A percentile compares a stretch with the other conserved stretches of the same genome.
These are phyloP conservation scores for Drosophila merina DNA, from an alignment of 2,888 invertebrate species.

Conservation along the genomic window DNA sequence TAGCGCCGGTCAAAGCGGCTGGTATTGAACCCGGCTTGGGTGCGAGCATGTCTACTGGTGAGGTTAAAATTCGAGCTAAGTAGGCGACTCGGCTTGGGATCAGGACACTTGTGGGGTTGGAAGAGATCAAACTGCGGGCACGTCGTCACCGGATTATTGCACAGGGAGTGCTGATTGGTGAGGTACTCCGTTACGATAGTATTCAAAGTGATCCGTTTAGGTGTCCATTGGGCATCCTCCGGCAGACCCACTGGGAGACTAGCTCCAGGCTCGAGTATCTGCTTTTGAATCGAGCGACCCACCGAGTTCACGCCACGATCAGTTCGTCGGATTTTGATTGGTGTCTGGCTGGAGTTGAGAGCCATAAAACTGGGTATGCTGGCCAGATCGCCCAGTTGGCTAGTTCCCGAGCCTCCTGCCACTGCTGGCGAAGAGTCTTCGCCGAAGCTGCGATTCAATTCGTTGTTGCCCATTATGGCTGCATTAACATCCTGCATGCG, in stretches of 20 bases:
- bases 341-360: slow-evolving; percentile 55
- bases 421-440: slow-evolving; percentile 46
- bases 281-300: slow-evolving; percentile 85
- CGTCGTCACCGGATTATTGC: slow-evolving; percentile 98
- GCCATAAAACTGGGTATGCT: slow-evolving; percentile 58
- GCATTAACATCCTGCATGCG: slow-evolving; percentile 82
- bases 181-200: slow-evolving; percentile 98
- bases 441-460: slow-evolving; percentile 35
- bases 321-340: slow-evolving; percentile 64
- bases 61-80: slow-evolving; percentile 87
- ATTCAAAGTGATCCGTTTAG: slow-evolving; percentile 90
- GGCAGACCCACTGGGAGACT: slow-evolving; percentile 29
- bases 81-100: slow-evolving; percentile 87
- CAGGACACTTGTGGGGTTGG: slow-evolving; percentile 98
- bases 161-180: slow-evolving; percentile 98
- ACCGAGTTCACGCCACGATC: slow-evolving; percentile 54
- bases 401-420: slow-evolving; percentile 10
- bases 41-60: slow-evolving; percentile 86
- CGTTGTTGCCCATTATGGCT: slow-evolving; percentile 65
- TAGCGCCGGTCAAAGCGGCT: slow-evolving; percentile 90
- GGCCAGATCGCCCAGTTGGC: neutral
- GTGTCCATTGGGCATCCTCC: slow-evolving; percentile 44
- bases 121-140: slow-evolving; percentile 98
- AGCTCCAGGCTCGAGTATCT: slow-evolving; percentile 80
- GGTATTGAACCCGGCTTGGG: slow-evolving; percentile 86